phyloP scores from a whole-genome alignment of 2,113 vertebrate genomes.

The Elanus axillaris region DNA sequence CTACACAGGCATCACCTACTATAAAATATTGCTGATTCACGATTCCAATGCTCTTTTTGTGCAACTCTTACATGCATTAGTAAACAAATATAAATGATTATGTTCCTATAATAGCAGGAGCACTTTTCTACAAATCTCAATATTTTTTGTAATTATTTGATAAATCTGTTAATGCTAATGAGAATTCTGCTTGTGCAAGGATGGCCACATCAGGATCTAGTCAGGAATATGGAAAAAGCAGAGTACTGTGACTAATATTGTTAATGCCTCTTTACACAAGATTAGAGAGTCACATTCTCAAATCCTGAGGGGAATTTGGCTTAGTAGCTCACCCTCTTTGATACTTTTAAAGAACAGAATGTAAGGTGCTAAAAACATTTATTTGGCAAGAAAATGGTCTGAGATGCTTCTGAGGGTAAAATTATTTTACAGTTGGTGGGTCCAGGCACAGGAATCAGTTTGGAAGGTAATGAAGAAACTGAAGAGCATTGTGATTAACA shows the following conservation, averaged over 20 bases:
- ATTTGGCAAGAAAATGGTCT: constrained; percentile 16
- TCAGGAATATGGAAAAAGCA: constrained; percentile 8
- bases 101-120: not conserved
- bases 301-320: constrained; percentile 59
- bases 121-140: not conserved
- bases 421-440: not conserved
- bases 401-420: not conserved
- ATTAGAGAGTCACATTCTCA: constrained; percentile 65
- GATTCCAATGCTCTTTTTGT: not conserved
- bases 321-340: constrained; percentile 36
- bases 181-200: not conserved
- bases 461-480: not conserved
- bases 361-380: constrained; percentile 37
- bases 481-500: not conserved
- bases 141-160: not conserved
- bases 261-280: constrained; percentile 60
- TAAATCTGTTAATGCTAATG: not conserved
- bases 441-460: not conserved
- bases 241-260: constrained; percentile 43
- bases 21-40: not conserved
- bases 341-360: constrained; percentile 36
- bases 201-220: not conserved
- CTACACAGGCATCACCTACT: not conserved
- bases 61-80: not conserved
- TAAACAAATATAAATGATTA: not conserved